Percentiles rank a stretch among this genome's conserved stretches.
phyloP scores from a whole-genome alignment of 2,113 vertebrate genomes.

The Chlamydotis undulata region DNA sequence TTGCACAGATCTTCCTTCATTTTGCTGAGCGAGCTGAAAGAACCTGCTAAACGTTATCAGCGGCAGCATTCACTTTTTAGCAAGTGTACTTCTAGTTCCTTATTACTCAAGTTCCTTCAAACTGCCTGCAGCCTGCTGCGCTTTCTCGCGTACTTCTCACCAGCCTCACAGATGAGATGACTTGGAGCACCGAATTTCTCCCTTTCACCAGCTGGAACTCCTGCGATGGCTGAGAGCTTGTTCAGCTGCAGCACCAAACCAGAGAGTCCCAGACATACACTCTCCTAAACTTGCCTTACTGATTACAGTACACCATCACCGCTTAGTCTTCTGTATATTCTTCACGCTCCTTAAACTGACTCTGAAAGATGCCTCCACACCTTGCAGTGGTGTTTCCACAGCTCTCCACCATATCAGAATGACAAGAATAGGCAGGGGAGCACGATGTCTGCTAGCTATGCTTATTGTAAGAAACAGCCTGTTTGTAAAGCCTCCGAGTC shows the following conservation, averaged over 20 bases:
- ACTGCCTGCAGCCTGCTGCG: not conserved
- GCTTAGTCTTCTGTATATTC: not conserved
- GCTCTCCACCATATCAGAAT: not conserved
- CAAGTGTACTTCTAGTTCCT: not conserved
- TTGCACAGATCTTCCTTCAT: not conserved
- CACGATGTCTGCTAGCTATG: not conserved
- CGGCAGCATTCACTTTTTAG: not conserved
- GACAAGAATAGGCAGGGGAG: not conserved
- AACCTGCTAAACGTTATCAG: not conserved
- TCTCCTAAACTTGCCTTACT: not conserved
- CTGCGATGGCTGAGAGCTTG: not conserved
- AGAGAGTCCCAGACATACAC: not conserved
- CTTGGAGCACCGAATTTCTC: not conserved
- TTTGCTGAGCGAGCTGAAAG: not conserved
- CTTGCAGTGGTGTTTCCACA: not conserved
- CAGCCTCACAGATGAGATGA: not conserved
- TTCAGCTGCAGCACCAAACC: not conserved
- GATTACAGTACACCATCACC: not conserved
- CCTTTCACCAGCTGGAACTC: not conserved
- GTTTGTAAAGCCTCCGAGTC: not conserved
- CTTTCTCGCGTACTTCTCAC: not conserved
- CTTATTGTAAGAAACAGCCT: not conserved
- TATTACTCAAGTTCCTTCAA: not conserved
- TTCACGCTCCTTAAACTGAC: not conserved
- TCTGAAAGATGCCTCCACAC: not conserved